Evolutionary conservation across 2,888 invertebrate species (phyloP).

Genomic region (Drosophila birchii): DNA sequence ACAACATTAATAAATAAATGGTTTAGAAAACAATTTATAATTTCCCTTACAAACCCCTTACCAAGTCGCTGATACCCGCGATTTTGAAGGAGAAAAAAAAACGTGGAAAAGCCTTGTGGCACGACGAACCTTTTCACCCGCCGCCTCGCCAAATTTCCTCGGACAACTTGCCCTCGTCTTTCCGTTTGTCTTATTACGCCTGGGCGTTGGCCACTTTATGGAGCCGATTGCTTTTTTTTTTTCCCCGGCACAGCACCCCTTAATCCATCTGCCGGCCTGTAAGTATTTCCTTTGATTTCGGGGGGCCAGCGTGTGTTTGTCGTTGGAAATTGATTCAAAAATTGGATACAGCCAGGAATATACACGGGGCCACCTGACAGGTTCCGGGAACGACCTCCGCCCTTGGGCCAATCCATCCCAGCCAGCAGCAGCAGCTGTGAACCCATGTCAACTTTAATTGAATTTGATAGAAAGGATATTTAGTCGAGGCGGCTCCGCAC

Average conservation of each 20-base stretch:
- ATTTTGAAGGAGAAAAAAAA: not conserved
- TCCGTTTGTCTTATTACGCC: constrained; percentile 64
- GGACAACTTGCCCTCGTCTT: constrained; percentile 7
- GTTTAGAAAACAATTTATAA: too few relatives aligned
- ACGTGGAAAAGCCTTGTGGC: constrained; percentile 41
- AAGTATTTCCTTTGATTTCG: constrained; percentile 33
- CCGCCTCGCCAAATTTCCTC: constrained; percentile 1
- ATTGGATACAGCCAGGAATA: constrained; percentile 39
- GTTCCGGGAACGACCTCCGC: constrained; percentile 9
- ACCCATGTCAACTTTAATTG: constrained; percentile 80
- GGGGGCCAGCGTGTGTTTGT: constrained; percentile 56
- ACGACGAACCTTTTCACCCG: constrained; percentile 40
- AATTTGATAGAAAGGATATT: constrained; percentile 79
- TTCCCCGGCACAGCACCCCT: not conserved
- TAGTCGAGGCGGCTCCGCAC: constrained; percentile 65
- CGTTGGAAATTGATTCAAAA: constrained; percentile 65
- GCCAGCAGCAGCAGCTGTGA: constrained; percentile 65
- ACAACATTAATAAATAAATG: too few relatives aligned
- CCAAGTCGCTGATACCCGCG: too few relatives aligned
- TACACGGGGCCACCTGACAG: constrained; percentile 3
- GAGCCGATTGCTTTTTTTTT: not conserved
- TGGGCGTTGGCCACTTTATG: constrained; percentile 48
- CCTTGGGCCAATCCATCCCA: constrained; percentile 8
- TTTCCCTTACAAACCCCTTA: too few relatives aligned
- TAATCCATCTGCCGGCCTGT: constrained; percentile 12